A percentile compares a stretch with the other conserved stretches of the same genome.
These are phyloP conservation scores for Hydractinia echinata DNA, from an alignment of 30 jellyfish, hydroid and myxozoan genomes.

Conservation along the genomic window DNA sequence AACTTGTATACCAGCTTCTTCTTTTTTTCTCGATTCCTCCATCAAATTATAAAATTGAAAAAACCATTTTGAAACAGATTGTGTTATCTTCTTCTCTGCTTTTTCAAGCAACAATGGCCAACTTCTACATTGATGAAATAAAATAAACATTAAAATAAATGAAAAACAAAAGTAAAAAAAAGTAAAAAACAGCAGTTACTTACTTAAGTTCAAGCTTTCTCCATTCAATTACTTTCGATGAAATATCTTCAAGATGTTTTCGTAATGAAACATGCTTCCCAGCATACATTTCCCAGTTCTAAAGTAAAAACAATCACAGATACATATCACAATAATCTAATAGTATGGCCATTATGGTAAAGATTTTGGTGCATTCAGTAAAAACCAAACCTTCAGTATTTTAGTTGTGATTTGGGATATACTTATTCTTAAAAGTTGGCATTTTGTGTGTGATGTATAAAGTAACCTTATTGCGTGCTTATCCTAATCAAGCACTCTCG, in stretches of 20 bases:
- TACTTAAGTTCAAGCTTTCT: slow-evolving; percentile 82
- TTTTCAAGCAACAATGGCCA: slow-evolving; percentile 40
- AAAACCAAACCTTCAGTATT: no score
- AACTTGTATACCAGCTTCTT: neutral
- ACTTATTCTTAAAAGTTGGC: no score
- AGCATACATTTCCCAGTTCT: slow-evolving; percentile 96
- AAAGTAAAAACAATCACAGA: slow-evolving; percentile 4
- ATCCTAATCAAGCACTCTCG: no score
- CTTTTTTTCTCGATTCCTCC: neutral
- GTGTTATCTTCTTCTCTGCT: slow-evolving; percentile 5
- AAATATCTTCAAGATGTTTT: slow-evolving; percentile 39
- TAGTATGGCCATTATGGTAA: neutral
- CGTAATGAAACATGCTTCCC: slow-evolving; percentile 65
- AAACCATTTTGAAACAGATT: slow-evolving; percentile 31
- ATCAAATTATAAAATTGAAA: slow-evolving; percentile 28
- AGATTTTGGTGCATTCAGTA: no score
- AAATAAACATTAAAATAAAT: neutral
- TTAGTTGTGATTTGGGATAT: no score
- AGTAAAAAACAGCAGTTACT: slow-evolving; percentile 1
- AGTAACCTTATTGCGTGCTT: no score
- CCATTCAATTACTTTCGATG: slow-evolving; percentile 70
- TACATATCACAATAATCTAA: neutral
- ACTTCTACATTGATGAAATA: slow-evolving; percentile 10
- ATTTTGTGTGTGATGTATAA: no score
- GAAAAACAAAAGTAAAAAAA: no score